phyloP scores from a whole-genome alignment of 2,113 vertebrate species.

The Halcyon malimbica region DNA sequence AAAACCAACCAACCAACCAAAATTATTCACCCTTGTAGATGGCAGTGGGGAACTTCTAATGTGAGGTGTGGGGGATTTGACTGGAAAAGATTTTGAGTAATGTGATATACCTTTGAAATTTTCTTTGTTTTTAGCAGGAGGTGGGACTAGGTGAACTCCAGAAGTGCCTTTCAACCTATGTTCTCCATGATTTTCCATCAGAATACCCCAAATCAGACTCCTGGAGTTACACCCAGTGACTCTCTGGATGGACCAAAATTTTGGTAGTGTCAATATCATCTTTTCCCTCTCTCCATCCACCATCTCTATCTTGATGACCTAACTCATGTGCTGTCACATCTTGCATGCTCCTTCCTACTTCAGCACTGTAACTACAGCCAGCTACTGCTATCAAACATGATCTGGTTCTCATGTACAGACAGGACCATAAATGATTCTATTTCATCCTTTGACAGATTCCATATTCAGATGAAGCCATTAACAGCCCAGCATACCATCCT shows the following conservation, averaged over 20 bases:
- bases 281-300: not conserved
- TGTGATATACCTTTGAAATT: rapidly evolving
- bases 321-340: rapidly evolving
- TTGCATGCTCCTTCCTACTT: not conserved
- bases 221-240: not conserved
- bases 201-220: not conserved
- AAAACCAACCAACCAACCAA: too few relatives aligned
- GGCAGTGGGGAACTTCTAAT: not conserved
- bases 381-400: not conserved
- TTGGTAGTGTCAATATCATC: not conserved
- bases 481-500: rapidly evolving
- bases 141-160: not conserved
- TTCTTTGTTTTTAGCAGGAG: not conserved
- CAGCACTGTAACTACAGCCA: not conserved
- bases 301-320: not conserved
- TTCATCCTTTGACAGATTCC: not conserved
- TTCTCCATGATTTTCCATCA: not conserved
- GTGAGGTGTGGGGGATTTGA: not conserved
- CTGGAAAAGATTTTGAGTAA: not conserved
- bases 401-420: not conserved
- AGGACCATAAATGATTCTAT: not conserved
- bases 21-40: not conserved
- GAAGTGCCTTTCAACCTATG: not conserved
- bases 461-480: not conserved
- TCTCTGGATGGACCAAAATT: not conserved